Base-by-base conservation (phyloP, 1,140 invertebrate species). In the Bombus haemorrhoidalis region DNA sequence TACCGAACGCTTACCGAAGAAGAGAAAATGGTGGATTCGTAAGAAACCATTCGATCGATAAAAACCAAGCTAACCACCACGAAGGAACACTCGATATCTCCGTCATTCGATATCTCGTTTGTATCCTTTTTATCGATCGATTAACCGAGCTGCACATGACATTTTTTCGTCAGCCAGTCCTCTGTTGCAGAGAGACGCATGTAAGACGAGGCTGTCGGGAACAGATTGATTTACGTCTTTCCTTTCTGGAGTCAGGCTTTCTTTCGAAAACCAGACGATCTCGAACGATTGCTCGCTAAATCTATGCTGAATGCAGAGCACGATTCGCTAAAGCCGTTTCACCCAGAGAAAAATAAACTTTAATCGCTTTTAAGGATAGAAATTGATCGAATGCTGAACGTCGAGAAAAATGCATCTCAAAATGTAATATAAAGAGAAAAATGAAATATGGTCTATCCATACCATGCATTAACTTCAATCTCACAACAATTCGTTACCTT, bases 51-150 rank as follows among this genome's bases (percentile, higher is more conserved):
- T 12, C 22, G 47, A 64, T 69, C 59, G 69, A 86, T 39, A 69
- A 68, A 47, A 86, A 28, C 39, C 68, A 5, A 73, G 53, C 59
- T 77, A 79, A 89, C 78, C 57, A 37, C 76, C 28, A 71, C 41
- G 43, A 10, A 39, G 22, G 12, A 76, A 81, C 79, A 89, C 43
- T 83, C 43, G 90, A 90, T 90, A 90, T 84, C 76, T n/a, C 6
- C 32, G 81, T 59, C 62, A 92, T 66, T 43, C 78, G 90, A 93
- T 90, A 92, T 86, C 79, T 64, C 34, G 43, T 73, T 78, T 62
- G 79, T 83, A 80, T 64, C 68, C 81, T 92, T 92, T 92, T 92
- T 92, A 90, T 75, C 79, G 84, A 90, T 87, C 88, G 83, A 92
- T 91, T 90, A 82, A 87, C 85, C 86, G 75, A 85, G 82, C 83